Conservation (phyloP, 2,888 invertebrate species). For the Parelbella ahira region DNA sequence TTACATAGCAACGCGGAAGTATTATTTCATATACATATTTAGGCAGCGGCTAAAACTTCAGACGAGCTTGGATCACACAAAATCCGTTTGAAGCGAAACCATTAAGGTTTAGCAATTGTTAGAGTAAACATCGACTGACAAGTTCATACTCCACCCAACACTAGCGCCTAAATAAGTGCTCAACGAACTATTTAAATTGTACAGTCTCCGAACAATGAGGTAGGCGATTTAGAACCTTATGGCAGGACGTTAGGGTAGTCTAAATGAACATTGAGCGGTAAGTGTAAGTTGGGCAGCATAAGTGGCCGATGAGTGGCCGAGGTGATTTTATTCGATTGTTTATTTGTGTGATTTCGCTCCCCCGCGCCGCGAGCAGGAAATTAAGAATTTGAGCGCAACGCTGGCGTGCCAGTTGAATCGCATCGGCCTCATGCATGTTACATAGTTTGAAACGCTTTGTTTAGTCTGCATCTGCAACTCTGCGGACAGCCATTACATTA, state of each 20-base stretch:
- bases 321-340: conserved; percentile 72
- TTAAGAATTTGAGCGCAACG: conserved; percentile 34
- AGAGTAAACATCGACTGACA: conserved; percentile 36
- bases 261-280: conserved; percentile 7
- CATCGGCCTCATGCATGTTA: conserved; percentile 6
- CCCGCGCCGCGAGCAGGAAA: conserved; percentile 39
- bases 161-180: conserved; percentile 45
- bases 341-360: conserved; percentile 62
- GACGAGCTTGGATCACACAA: conserved; percentile 27
- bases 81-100: conserved; percentile 21
- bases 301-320: conserved; percentile 63
- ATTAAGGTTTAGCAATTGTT: conserved; percentile 27
- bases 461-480: no score
- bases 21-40: conserved; percentile 21
- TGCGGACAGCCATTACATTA: no score
- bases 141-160: conserved; percentile 36
- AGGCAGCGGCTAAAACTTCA: conserved; percentile 28
- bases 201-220: conserved; percentile 22
- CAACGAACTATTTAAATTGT: conserved; percentile 29
- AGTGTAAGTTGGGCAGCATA: conserved; percentile 36
- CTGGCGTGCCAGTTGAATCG: conserved; percentile 11
- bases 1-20: conserved; percentile 22
- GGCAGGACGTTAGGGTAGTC: conserved; percentile 28
- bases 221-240: conserved; percentile 32
- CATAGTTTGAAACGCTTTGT: background rate